phyloP scores from a whole-genome alignment of 2,797 vertebrate genomes.

The Hybognathus amarus region DNA sequence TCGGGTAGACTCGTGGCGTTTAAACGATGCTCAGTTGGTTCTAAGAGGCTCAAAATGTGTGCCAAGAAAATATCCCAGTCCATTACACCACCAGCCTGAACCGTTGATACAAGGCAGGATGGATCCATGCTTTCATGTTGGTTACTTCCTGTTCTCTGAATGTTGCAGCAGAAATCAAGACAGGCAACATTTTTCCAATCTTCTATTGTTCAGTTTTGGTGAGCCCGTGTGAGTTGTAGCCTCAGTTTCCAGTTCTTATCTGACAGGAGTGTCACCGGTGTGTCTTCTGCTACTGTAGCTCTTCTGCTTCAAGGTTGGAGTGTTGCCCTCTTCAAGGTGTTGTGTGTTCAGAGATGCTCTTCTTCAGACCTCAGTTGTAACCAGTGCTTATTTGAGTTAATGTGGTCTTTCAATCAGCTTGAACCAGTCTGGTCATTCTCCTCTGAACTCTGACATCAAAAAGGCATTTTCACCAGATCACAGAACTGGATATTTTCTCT shows the following conservation, averaged over 20 bases:
- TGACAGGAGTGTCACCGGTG: neutral
- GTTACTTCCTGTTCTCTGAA: neutral
- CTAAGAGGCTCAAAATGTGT: neutral
- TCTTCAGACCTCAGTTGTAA: neutral
- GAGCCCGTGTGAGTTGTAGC: too few species aligned
- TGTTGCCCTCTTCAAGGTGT: too few species aligned
- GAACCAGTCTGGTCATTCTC: slow-evolving; percentile 47
- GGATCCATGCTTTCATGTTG: neutral
- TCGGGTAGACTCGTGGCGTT: neutral
- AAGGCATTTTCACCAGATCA: slow-evolving; percentile 51
- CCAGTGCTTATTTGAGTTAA: neutral
- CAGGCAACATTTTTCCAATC: neutral
- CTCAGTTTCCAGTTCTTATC: neutral
- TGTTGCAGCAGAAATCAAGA: neutral
- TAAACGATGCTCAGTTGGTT: neutral
- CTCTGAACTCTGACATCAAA: slow-evolving; percentile 52
- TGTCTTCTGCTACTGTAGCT: neutral
- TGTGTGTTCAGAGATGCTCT: neutral
- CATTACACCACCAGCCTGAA: neutral
- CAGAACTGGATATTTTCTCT: slow-evolving; percentile 12
- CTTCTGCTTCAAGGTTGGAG: neutral
- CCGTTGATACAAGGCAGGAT: neutral
- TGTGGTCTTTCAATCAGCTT: neutral
- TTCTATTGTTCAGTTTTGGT: neutral
- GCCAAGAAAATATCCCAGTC: neutral